Evolutionary conservation across 2,888 invertebrate genomes (phyloP), one percentile per base, ranked within the genome.

Genomic region (Serripes groenlandicus): DNA sequence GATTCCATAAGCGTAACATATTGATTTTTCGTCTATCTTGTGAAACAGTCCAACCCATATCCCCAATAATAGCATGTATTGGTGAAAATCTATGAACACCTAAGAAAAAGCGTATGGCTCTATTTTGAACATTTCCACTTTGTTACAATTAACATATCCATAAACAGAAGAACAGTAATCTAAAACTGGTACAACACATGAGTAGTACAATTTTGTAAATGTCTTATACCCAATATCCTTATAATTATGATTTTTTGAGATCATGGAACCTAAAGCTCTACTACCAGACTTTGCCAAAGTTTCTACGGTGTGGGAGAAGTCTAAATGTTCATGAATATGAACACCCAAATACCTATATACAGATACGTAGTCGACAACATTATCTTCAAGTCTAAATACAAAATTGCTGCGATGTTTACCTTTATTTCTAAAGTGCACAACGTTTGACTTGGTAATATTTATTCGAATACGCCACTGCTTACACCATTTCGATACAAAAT

Each of bases 341-440:
- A 81, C 76, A 7, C 85, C 85, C 15, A 81, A 69, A 42, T 85
- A 85, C 56, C 75, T 85, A 37, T 81, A 85, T 15, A 60, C 26
- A 18, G 52, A 56, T 15, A 81, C 75, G 3, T 23, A 54, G 56
- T 81, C 72, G 3, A 81, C 4, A 23, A 60, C 26, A 54, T 78
- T 72, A n/a, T 78, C 71, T n/a, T 81, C 81, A 32, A 84, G 49
- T 32, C 52, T 32, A 56, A 85, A 81, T n/a, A 1, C 32, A 81
- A 52, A 71, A 1, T 66, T n/a, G 21, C 64, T 77, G 28, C 66
- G 58, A n/a, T 52, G 26, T n/a, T 34, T 35, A 0, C 30, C 32
- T 26, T 37, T 34, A 9, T 34, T 66, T 73, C 73, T 64, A 72
- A 78, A 78, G 32, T 78, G 78, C 54, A 78, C 58, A n/a, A 58